Conservation (phyloP, 2,113 vertebrate species). For the Zosterops lateralis region DNA sequence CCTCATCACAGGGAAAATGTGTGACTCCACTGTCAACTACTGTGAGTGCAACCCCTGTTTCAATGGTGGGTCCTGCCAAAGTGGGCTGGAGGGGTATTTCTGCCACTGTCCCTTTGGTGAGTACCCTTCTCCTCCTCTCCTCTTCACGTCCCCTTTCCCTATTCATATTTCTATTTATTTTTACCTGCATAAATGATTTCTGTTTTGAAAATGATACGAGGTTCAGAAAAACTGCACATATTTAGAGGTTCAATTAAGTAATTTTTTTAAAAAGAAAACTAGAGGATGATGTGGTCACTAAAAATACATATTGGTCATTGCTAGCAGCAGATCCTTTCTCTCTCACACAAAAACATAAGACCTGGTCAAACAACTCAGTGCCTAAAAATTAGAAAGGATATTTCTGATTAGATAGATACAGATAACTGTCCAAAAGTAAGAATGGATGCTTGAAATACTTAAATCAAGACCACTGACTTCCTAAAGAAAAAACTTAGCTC, state of each 20-base stretch:
- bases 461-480: neutral
- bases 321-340: neutral
- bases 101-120: constrained; percentile 98
- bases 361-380: neutral
- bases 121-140: constrained; percentile 42
- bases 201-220: neutral
- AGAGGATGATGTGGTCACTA: neutral
- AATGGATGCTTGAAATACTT: neutral
- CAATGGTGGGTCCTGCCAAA: constrained; percentile 96
- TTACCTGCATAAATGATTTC: neutral
- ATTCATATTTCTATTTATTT: neutral
- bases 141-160: neutral
- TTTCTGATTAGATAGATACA: neutral
- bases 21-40: constrained; percentile 93
- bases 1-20: constrained; percentile 82
- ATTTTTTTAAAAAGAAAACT: neutral
- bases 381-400: neutral
- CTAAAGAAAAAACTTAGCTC: neutral
- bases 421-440: neutral
- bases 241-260: neutral
- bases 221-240: neutral
- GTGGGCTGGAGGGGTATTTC: constrained; percentile 89
- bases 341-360: neutral
- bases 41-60: constrained; percentile 98
- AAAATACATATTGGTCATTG: neutral